These are phyloP conservation scores for Acrocyrtus sp. DNA, from an alignment of 2,888 invertebrate species.

Conservation along the genomic window DNA sequence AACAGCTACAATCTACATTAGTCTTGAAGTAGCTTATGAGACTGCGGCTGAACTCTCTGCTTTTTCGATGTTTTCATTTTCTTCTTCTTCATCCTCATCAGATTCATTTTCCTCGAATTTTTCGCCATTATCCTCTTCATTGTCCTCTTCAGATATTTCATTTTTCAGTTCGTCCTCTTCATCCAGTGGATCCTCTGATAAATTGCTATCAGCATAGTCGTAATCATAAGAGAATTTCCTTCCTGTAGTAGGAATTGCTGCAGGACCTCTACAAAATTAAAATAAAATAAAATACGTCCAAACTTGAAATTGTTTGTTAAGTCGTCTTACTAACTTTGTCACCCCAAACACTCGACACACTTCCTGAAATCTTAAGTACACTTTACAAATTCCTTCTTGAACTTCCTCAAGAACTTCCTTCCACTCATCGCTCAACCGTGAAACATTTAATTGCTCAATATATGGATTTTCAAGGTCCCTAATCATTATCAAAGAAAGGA, in stretches of 20 bases:
- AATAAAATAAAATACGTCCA: background rate
- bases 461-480: slow-evolving; percentile 33
- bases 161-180: background rate
- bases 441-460: slow-evolving; percentile 7
- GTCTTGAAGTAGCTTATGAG: no score
- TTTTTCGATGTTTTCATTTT: no score
- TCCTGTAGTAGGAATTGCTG: slow-evolving; percentile 1
- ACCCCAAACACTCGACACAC: slow-evolving; percentile 31
- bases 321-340: slow-evolving; percentile 9
- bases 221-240: no score
- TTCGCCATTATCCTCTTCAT: slow-evolving; percentile 1
- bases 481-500: background rate
- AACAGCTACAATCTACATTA: no score
- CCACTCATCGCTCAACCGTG: slow-evolving; percentile 13
- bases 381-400: background rate
- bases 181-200: background rate
- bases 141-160: background rate
- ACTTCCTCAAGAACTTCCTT: background rate
- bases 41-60: no score
- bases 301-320: no score
- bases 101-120: slow-evolving; percentile 4
- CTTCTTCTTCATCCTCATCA: background rate
- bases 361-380: slow-evolving; percentile 13
- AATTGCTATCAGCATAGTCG: no score
- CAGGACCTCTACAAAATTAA: slow-evolving; percentile 25